Conservation (phyloP, 2,888 invertebrate genomes). For the Perizoma flavofasciatum region DNA sequence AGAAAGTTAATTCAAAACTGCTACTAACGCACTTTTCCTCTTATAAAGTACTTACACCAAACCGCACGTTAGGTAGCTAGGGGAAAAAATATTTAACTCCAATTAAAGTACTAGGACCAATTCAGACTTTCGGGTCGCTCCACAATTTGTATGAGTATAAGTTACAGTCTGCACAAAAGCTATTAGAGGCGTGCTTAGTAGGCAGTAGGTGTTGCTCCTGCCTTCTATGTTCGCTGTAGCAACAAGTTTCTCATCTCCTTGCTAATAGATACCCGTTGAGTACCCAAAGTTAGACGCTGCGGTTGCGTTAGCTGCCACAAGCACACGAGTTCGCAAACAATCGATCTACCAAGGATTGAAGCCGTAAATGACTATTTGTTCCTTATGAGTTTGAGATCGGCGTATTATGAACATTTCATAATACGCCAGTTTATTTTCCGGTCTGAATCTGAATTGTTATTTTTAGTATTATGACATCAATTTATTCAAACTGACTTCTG, state of each 20-base stretch:
- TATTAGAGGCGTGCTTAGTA: neutral
- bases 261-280: conserved; percentile 28
- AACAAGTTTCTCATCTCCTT: conserved; percentile 25
- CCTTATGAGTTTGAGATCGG: neutral
- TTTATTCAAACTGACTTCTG: no score
- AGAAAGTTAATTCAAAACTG: conserved; percentile 5
- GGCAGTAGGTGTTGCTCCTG: conserved; percentile 6
- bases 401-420: no score
- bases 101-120: conserved; percentile 1
- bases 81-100: neutral
- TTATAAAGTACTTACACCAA: neutral
- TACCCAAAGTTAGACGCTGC: conserved; percentile 19
- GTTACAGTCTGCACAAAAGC: conserved; percentile 2
- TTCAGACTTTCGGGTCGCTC: conserved; percentile 11
- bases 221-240: conserved; percentile 16
- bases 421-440: no score
- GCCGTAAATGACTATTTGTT: neutral
- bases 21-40: neutral
- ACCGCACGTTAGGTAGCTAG: neutral
- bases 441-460: no score
- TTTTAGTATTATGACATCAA: no score
- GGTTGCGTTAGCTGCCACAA: conserved; percentile 17
- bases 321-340: conserved; percentile 11
- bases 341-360: conserved; percentile 11
- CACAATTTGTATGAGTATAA: conserved; percentile 7